Percentiles rank a stretch among this genome's conserved stretches.
These are phyloP conservation scores for Zaprionus obscuricornis DNA, from an alignment of 2,888 invertebrate species.

Conservation along the genomic window DNA sequence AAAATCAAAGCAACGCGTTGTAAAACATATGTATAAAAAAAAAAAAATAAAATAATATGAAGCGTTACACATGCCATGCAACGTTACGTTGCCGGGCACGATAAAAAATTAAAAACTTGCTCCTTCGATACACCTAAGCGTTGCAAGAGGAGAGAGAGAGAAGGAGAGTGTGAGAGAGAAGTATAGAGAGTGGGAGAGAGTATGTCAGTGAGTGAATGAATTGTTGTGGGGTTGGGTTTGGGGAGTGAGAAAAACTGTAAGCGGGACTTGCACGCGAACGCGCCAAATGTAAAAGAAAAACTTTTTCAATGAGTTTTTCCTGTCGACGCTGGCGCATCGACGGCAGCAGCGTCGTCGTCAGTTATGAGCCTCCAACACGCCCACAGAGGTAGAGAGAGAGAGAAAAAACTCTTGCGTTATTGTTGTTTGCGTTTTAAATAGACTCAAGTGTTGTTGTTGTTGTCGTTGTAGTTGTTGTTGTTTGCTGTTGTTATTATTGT, in stretches of 20 bases:
- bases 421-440: conserved; percentile 79
- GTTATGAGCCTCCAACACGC: conserved; percentile 66
- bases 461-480: conserved; percentile 35
- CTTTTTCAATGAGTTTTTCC: conserved; percentile 82
- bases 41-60: no score
- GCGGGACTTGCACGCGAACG: conserved; percentile 51
- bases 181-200: background rate
- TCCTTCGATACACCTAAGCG: conserved; percentile 66
- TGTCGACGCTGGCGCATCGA: conserved; percentile 47
- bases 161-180: background rate
- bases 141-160: conserved; percentile 24
- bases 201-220: no score
- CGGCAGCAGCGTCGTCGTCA: conserved; percentile 46
- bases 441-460: conserved; percentile 71
- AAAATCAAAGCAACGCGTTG: conserved; percentile 1
- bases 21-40: conserved; percentile 4
- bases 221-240: background rate
- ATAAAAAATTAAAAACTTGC: conserved; percentile 80
- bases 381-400: no score
- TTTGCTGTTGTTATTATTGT: conserved; percentile 12
- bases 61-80: conserved; percentile 39
- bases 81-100: conserved; percentile 39
- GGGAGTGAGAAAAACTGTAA: background rate
- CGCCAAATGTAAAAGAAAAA: conserved; percentile 78
- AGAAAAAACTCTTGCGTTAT: conserved; percentile 52